Evolutionary conservation across 1,140 invertebrate species (phyloP), one percentile per base, ranked within the genome.

Genomic region (Solenopsis invicta): DNA sequence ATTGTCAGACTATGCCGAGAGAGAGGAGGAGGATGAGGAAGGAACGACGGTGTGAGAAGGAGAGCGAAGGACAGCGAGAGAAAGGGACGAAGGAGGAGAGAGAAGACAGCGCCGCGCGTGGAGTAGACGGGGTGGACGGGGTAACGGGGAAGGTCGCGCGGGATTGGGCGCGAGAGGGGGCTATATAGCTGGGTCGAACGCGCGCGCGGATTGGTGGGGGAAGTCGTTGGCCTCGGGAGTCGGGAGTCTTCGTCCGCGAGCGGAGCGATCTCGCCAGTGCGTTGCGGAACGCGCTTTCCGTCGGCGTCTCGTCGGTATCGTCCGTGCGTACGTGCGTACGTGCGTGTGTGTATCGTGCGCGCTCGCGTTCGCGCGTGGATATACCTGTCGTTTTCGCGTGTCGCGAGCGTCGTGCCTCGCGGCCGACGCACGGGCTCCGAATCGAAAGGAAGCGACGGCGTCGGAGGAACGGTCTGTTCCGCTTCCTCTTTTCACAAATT

Each of bases 221-320:
- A 84, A 86, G 82, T 91, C 90, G 90, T 89, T 91, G 90, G 90
- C 90, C 90, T 91, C 90, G 90, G 86, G 84, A 91, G 89, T 91
- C 90, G 90, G 86, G 84, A 91, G 89, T 82, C 64, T 90, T 81
- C 66, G 88, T 82, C 76, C 74, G 82, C 85, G 72, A 5, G 9
- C 80, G 62, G 74, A 85, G 74, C 71, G 69, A 29, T 86, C 59
- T 71, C 75, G 85, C 71, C 90, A 91, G 90, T 91, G 50, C 78
- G 66, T 84, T 78, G 87, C 89, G 87, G 78, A 78, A 84, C 90
- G 89, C 87, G 90, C 56, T 78, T 0, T 29, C 18, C 8, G 74
- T 50, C 18, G 4, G 18, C 16, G 6, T 21, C 0, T 16, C 0
- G 29, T 45, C 2, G 71, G 16, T 41, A 21, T 48, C 45, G 45